A percentile compares a stretch with the other conserved stretches of the same genome.
Evolutionary conservation across 2,113 vertebrate species (phyloP).

Genomic region (Halichoeres trimaculatus): DNA sequence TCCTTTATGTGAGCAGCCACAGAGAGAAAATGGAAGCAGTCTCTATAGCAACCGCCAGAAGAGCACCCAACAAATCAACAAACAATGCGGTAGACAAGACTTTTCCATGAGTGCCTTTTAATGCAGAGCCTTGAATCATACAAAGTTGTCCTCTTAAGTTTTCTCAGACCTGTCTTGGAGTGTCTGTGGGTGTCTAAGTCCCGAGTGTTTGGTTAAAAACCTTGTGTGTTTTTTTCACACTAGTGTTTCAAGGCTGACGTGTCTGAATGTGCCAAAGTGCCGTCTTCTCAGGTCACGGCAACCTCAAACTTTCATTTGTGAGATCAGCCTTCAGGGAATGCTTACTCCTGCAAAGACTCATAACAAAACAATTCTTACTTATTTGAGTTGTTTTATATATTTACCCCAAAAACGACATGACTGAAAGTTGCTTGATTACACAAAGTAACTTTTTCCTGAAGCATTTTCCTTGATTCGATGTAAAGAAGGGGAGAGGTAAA

Average conservation of each 20-base stretch:
- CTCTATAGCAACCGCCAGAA: conserved; percentile 80
- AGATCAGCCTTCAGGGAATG: conserved; percentile 73
- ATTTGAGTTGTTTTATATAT: conserved; percentile 34
- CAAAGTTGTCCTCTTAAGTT: conserved; percentile 78
- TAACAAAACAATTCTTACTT: conserved; percentile 26
- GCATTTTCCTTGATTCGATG: too few species aligned
- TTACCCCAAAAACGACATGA: background rate
- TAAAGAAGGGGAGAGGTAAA: too few species aligned
- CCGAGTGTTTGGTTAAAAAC: conserved; percentile 71
- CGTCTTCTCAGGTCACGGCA: conserved; percentile 77
- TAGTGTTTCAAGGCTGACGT: conserved; percentile 70
- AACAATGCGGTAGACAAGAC: conserved; percentile 76
- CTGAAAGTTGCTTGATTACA: background rate
- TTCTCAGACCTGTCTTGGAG: conserved; percentile 71
- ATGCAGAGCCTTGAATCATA: conserved; percentile 77
- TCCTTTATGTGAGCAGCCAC: conserved; percentile 81
- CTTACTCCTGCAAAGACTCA: conserved; percentile 56
- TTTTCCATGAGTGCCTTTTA: conserved; percentile 76
- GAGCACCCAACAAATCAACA: conserved; percentile 81
- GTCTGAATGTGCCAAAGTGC: conserved; percentile 75
- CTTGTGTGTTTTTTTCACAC: conserved; percentile 68
- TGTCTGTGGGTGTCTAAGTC: conserved; percentile 65
- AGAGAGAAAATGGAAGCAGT: conserved; percentile 82
- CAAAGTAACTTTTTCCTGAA: too few species aligned
- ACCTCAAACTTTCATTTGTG: conserved; percentile 74